Evolutionary conservation across 1,140 invertebrate species (phyloP), one percentile per base, ranked within the genome.

Genomic region (Antheraea pernyi): DNA sequence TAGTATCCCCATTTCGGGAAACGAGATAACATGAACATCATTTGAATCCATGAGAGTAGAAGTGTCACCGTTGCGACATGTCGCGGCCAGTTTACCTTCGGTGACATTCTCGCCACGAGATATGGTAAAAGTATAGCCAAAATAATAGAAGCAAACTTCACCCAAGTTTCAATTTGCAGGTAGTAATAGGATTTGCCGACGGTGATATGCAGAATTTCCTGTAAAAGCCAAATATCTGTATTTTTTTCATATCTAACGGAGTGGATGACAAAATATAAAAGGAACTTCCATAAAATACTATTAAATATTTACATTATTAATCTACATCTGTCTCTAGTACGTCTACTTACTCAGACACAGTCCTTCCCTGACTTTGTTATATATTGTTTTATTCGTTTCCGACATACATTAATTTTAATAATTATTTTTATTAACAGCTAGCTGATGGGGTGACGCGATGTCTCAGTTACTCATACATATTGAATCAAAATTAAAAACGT

Each of bases 1-100:
- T 93, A 93, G 69, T 93, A 93, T 2, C 93, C 93, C 83, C 88
- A 94, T 71, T 91, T 91, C 19, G 93, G 94, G 69, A 94, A 93
- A 70, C 93, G 83, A 0, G 93, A 94, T n/a, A 94, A 74, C 9
- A 94, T 75, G 58, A 94, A 91, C 87, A 93, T 94, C 42, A 94
- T 83, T 76, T 94, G 92, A 61, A 93, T 73, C 94, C 94, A 94
- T 3, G 93, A 84, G 10, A 94, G 73, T 11, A 94, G 85, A 62
- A 94, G 69, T n/a, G 93, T 89, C 22, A 92, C 69, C 0, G 94
- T 93, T 0, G 93, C 89, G 9, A 94, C 78, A 68, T 94, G 91
- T 8, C 92, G 80, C 0, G 92, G 83, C 93, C 93, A 94, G 13
- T 89, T 86, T 0, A 71, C 69, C 11, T 71, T 22, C 39, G 71